phyloP scores from a whole-genome alignment of 2,888 invertebrate genomes.

The Octonoba sinensis region DNA sequence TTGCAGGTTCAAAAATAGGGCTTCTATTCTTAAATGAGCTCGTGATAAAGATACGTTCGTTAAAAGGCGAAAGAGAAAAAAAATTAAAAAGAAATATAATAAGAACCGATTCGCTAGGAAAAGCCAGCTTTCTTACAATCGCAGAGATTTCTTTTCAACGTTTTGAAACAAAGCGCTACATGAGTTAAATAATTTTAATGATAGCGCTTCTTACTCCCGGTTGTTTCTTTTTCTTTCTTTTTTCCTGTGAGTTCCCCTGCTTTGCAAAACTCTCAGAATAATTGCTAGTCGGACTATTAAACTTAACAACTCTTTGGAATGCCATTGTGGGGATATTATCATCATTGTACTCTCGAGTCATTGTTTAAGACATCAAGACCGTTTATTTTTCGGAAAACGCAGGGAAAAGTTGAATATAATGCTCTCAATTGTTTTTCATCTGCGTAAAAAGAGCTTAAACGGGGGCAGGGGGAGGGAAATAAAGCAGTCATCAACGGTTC shows the following conservation, averaged over 20 bases:
- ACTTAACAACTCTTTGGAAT: slow-evolving; percentile 63
- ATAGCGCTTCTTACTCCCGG: slow-evolving; percentile 54
- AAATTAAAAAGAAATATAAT: slow-evolving; percentile 57
- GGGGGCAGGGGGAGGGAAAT: slow-evolving; percentile 30
- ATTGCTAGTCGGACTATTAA: slow-evolving; percentile 62
- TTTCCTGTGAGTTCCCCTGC: slow-evolving; percentile 2
- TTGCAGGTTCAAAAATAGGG: slow-evolving; percentile 52
- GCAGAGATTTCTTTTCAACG: slow-evolving; percentile 55
- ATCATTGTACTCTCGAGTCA: slow-evolving; percentile 37
- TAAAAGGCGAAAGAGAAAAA: slow-evolving; percentile 36
- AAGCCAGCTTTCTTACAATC: slow-evolving; percentile 52
- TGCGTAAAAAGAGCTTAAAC: slow-evolving; percentile 49
- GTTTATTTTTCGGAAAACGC: slow-evolving; percentile 63
- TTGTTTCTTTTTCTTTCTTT: slow-evolving; percentile 42
- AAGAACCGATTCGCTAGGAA: slow-evolving; percentile 45
- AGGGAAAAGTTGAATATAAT: slow-evolving; percentile 62
- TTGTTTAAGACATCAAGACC: slow-evolving; percentile 62
- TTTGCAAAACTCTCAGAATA: slow-evolving; percentile 52
- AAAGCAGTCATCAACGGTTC: slow-evolving; percentile 60
- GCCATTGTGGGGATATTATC: slow-evolving; percentile 63
- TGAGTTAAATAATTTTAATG: slow-evolving; percentile 64
- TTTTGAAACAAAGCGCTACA: slow-evolving; percentile 64
- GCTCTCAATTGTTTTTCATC: slow-evolving; percentile 62
- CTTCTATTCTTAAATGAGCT: slow-evolving; percentile 62
- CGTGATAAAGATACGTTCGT: slow-evolving; percentile 62